phyloP scores from a whole-genome alignment of 2,888 invertebrate genomes.

The Perizoma flavofasciatum region DNA sequence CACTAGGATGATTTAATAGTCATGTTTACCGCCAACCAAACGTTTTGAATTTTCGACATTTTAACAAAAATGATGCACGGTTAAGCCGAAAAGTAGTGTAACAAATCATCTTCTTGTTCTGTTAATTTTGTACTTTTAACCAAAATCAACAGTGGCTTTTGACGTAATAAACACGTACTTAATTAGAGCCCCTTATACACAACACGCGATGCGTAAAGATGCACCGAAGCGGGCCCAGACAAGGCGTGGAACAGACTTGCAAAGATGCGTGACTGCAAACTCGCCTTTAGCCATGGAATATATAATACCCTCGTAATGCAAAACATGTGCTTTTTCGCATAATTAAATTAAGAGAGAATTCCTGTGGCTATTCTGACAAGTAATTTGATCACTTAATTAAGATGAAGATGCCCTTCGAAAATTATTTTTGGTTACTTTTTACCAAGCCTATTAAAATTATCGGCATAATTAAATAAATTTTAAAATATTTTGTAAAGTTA shows the following conservation, averaged over 20 bases:
- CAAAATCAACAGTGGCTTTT: background rate
- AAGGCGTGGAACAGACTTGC: slow-evolving; percentile 26
- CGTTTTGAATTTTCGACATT: no score
- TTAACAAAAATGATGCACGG: no score
- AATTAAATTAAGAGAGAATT: background rate
- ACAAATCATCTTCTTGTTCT: no score
- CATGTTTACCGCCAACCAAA: no score
- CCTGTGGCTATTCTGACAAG: background rate
- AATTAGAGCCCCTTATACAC: slow-evolving; percentile 13
- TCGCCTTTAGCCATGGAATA: slow-evolving; percentile 10
- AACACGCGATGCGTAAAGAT: slow-evolving; percentile 29
- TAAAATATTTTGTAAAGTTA: no score
- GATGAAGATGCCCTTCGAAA: slow-evolving; percentile 2
- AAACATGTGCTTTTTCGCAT: slow-evolving; percentile 22
- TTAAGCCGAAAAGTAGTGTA: no score
- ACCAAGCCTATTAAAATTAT: no score
- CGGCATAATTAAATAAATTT: no score
- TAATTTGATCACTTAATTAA: slow-evolving; percentile 6
- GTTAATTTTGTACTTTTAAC: no score
- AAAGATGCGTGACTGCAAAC: slow-evolving; percentile 26
- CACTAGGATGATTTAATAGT: no score
- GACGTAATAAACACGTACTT: slow-evolving; percentile 16
- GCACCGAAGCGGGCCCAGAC: slow-evolving; percentile 26
- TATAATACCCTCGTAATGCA: slow-evolving; percentile 5
- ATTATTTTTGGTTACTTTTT: background rate